Base-by-base conservation (phyloP, 2,888 invertebrate genomes). In the Zootermopsis nevadensis region DNA sequence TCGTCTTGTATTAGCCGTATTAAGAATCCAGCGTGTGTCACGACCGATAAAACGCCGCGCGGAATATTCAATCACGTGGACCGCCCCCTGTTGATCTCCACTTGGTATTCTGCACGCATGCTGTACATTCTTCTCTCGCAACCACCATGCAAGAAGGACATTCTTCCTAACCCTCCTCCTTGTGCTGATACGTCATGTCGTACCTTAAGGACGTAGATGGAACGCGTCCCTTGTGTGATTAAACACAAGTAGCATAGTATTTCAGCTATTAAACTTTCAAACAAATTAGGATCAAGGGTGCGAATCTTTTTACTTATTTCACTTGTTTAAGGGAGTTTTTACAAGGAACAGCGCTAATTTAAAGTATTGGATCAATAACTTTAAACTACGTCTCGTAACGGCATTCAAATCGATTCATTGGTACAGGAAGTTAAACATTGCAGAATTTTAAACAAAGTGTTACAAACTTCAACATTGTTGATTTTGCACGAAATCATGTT, bases 11-110 rank as follows among this genome's bases (percentile, higher is more conserved):
- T 83, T 83, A 83, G 77, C 77, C n/a, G 83, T 66, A 84, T 84
- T 84, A 84, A 84, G 84, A 83, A 84, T 60, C 66, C 84, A 67
- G 81, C 77, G 74, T 69, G 84, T 83, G 84, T 84, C 84, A 82
- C 84, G 77, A 22, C 69, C 77, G 82, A 82, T 77, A 82, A 82
- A 69, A 66, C 77, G 77, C 30, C 27, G 82, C 33, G 67, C 79
- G 22, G 82, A 82, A 82, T 82, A 82, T 82, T 82, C 82, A 82
- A 82, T 82, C 82, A 79, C 76, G 42, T 31, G 33, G n/a, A 30
- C 77, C 77, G 24, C 10, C 74, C 27, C 74, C 74, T 74, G 74
- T 74, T 74, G 74, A 74, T 74, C 74, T 38, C 74, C 30, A 27
- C 27, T 82, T 72, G 55, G 12, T 82, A 82, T 82, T 82, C 82